Evolutionary conservation across 2,113 vertebrate genomes (phyloP), one percentile per base, ranked within the genome.

Genomic region (Sinocyclocheilus maitianheensis): DNA sequence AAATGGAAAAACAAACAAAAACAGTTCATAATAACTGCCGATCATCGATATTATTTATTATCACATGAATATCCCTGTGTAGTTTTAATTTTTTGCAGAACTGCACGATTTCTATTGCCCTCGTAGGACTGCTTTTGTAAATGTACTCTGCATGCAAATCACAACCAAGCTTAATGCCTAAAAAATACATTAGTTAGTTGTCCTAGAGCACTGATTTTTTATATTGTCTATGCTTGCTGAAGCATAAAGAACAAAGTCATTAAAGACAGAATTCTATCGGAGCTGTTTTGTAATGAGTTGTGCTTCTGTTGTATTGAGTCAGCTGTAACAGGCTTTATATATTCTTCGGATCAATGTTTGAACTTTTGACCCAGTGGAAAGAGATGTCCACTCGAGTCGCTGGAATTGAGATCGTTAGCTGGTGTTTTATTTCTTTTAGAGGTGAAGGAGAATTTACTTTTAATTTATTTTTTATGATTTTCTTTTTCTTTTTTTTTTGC

Each of bases 191-290:
- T 20, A 30, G 62, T 9, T 12, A 22, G 43, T 51, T 69, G 69
- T 65, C 80, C 24, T 26, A 30, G 4, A 26, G 24, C 13, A 26
- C 1, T 51, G 24, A 16, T 51, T 51, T 4, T 12, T 81, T 43
- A 48, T 81, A 26, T 67, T 81, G 79, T 48, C 22, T 77, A 3
- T 76, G 40, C 26, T 69, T 82, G 63, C 65, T 48, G 79, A 30
- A 65, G 60, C 79, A 48, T 48, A 30, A 26, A 10, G 43, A 82
- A 12, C 8, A 69, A 10, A 81, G 77, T 34, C 18, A 82, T 82
- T 82, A 69, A 69, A 53, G 37, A 6, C 13, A 13, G 40, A 51
- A 12, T 67, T 69, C 14, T 13, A 30, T 46, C 16, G 30, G 30
- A 22, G 79, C n/a, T 10, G 22, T 43, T 40, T 37, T 51, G 22